phyloP scores from a whole-genome alignment of 2,113 vertebrate species.

The Trematomus loennbergii region DNA sequence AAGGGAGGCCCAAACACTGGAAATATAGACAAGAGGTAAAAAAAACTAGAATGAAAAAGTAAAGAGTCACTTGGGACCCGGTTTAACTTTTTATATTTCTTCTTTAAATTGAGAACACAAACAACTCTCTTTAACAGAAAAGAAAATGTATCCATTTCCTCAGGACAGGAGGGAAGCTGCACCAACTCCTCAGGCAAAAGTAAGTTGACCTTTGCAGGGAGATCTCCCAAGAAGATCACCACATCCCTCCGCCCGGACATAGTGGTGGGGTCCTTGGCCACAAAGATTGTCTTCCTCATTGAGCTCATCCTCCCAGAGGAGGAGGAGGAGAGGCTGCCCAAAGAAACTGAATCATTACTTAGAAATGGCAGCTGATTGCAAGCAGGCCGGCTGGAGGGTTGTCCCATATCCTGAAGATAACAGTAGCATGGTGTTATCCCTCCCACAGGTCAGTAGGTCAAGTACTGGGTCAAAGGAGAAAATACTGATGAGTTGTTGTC shows the following conservation, averaged over 20 bases:
- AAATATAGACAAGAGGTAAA: background rate
- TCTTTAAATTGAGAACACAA: background rate
- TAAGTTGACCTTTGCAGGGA: constrained; percentile 22
- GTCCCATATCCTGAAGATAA: constrained; percentile 16
- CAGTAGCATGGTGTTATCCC: constrained; percentile 10
- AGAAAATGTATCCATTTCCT: background rate
- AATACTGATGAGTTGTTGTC: background rate
- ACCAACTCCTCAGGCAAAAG: constrained; percentile 12
- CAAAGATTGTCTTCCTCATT: background rate
- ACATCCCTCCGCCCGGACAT: background rate
- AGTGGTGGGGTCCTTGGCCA: background rate
- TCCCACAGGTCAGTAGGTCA: background rate
- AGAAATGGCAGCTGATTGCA: constrained; percentile 20
- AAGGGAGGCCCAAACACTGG: background rate
- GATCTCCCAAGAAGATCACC: constrained; percentile 5
- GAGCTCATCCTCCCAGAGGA: constrained; percentile 17
- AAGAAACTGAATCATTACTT: constrained; percentile 1
- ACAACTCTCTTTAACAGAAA: background rate
- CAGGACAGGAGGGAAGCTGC: constrained; percentile 13
- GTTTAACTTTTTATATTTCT: background rate
- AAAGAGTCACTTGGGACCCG: background rate
- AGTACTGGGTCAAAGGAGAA: background rate
- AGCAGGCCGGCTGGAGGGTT: constrained; percentile 2
- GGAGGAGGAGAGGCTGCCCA: background rate
- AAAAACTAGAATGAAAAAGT: background rate